Percentiles rank a stretch among this genome's conserved stretches.
Evolutionary conservation across 1,140 invertebrate genomes (phyloP).

Genomic region (Macrobrachium rosenbergii): DNA sequence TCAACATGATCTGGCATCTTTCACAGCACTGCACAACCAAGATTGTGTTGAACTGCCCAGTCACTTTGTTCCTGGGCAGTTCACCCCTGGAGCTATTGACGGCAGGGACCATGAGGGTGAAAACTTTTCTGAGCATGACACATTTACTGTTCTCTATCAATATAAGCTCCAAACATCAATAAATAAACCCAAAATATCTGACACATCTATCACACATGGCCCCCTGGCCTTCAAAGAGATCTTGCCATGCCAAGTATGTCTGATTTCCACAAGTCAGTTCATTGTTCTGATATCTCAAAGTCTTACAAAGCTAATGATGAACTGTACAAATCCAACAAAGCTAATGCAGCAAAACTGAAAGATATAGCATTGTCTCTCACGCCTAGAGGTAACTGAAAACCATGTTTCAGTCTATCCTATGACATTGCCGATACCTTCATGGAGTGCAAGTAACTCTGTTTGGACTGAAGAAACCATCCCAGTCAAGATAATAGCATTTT

Average conservation of each 20-base stretch:
- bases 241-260: conserved; percentile 23
- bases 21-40: conserved; percentile 16
- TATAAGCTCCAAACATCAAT: too few species aligned
- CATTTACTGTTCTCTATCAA: background rate
- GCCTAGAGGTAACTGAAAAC: too few species aligned
- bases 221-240: conserved; percentile 25
- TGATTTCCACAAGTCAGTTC: conserved; percentile 28
- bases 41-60: background rate
- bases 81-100: background rate
- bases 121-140: conserved; percentile 14
- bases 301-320: background rate
- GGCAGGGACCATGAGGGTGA: conserved; percentile 17
- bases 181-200: too few species aligned
- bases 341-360: conserved; percentile 14
- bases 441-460: conserved; percentile 25
- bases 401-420: conserved; percentile 6
- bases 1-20: conserved; percentile 5
- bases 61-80: conserved; percentile 17
- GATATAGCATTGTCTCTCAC: background rate
- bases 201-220: conserved; percentile 15
- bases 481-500: background rate
- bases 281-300: background rate
- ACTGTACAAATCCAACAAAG: background rate
- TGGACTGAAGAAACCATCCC: conserved; percentile 28
- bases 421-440: conserved; percentile 19